A percentile compares a stretch with the other conserved stretches of the same genome.
Conservation (phyloP, 2,888 invertebrate genomes). For the Hermaeophaga mercurialis region DNA sequence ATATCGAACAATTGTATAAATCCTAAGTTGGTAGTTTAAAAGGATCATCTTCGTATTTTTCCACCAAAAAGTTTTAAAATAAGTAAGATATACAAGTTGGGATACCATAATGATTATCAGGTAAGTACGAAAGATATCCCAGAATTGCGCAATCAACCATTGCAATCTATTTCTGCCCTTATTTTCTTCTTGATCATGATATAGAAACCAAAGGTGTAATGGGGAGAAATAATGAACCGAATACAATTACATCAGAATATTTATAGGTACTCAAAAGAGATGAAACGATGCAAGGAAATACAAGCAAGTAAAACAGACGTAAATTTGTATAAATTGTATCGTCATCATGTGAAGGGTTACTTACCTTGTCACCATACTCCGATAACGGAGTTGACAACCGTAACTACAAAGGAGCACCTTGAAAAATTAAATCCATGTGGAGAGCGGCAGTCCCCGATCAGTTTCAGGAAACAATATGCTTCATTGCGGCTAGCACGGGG, state of each 20-base stretch:
- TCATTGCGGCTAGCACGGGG: background rate
- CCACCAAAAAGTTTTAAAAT: conserved; percentile 48
- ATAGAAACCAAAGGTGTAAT: conserved; percentile 44
- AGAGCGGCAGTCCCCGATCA: background rate
- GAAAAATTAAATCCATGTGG: background rate
- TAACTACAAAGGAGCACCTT: background rate
- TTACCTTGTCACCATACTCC: background rate
- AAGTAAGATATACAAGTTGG: conserved; percentile 48
- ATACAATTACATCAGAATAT: conserved; percentile 37
- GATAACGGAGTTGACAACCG: background rate
- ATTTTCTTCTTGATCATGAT: conserved; percentile 35
- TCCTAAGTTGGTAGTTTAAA: conserved; percentile 52
- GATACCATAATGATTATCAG: conserved; percentile 50
- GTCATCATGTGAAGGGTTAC: conserved; percentile 35
- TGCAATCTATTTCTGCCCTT: conserved; percentile 44
- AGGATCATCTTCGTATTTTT: conserved; percentile 41
- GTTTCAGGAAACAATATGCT: background rate
- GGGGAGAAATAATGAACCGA: conserved; percentile 38
- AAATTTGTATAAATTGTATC: conserved; percentile 43
- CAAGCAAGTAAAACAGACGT: conserved; percentile 45
- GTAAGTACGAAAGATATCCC: conserved; percentile 43
- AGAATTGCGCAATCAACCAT: conserved; percentile 42
- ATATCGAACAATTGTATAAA: conserved; percentile 54
- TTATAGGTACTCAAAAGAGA: conserved; percentile 42
- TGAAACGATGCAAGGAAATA: conserved; percentile 45